Percentiles rank a stretch among this genome's conserved stretches.
phyloP scores from a whole-genome alignment of 2,888 invertebrate species.

The Poecilus cupreus region DNA sequence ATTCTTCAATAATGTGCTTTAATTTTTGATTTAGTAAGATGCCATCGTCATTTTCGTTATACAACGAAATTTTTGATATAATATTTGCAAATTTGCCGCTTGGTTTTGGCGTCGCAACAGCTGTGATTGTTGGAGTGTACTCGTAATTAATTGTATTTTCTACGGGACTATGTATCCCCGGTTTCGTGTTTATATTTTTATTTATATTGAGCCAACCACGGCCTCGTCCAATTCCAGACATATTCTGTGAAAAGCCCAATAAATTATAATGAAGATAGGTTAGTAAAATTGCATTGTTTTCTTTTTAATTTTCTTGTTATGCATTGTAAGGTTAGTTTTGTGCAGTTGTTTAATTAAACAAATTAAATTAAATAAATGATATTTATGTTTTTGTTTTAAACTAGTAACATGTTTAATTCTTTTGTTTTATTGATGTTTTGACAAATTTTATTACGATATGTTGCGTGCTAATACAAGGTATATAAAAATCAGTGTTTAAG shows the following conservation, averaged over 20 bases:
- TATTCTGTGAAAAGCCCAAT: conserved; percentile 61
- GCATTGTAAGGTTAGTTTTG: too few species aligned
- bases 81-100: conserved; percentile 64
- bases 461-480: neutral
- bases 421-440: too few species aligned
- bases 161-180: conserved; percentile 60
- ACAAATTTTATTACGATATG: too few species aligned
- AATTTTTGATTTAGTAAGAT: conserved; percentile 70
- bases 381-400: too few species aligned
- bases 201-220: conserved; percentile 67
- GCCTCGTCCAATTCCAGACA: conserved; percentile 66
- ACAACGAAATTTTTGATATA: conserved; percentile 66
- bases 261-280: neutral
- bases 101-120: conserved; percentile 40
- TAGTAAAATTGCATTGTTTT: too few species aligned
- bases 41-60: conserved; percentile 69
- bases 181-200: conserved; percentile 61
- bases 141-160: conserved; percentile 43
- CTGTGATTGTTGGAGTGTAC: conserved; percentile 32
- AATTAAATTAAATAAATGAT: too few species aligned
- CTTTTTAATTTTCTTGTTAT: too few species aligned
- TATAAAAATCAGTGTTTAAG: neutral
- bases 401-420: too few species aligned
- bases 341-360: too few species aligned
- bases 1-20: conserved; percentile 67